Evolutionary conservation across 2,797 vertebrate species (phyloP), one percentile per base, ranked within the genome.

Genomic region (Danio kyathit): DNA sequence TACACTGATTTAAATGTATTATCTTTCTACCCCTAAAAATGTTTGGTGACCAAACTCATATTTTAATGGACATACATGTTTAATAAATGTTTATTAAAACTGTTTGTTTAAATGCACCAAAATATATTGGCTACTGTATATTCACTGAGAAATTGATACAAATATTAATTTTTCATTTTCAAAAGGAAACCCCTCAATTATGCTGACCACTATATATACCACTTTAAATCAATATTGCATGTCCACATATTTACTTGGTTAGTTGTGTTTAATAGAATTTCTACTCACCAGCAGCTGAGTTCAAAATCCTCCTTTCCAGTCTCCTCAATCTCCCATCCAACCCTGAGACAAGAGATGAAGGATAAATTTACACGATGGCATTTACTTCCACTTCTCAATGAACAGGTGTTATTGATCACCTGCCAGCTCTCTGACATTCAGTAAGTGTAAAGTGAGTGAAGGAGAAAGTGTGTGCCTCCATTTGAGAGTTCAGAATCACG

Each of bases 391-490:
- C 7, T 75, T 64, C 59, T 76, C 63, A 65, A 56, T 56, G 51
- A 76, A 76, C 74, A 66, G 19, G 14, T 76, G 51, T 66, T 76
- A 76, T 66, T 17, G 74, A 76, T 66, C 49, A 63, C 29, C 59
- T 75, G 59, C 64, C 59, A 51, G 57, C 48, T 43, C 17, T 44
- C 41, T 77, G 63, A 46, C 75, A 77, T 57, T 77, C 63, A 67
- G 46, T 41, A 44, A 57, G 49, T 52, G 66, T 52, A 51, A 40
- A 70, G 29, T 52, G 67, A 70, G 9, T 70, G 48, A 70, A 70
- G 48, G 67, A 67, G 19, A 67, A 49, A 67, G 65, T 21, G 43
- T 13, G 64, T 8, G 63, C 5, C 16, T 65, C 41, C 12, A 4
- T 44, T 16, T 17, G 61, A n/a, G 16, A 13, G 17, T 29, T 29